A percentile compares a stretch with the other conserved stretches of the same genome.
phyloP scores from a whole-genome alignment of 2,888 invertebrate species.

The Drosophila austrosaltans region DNA sequence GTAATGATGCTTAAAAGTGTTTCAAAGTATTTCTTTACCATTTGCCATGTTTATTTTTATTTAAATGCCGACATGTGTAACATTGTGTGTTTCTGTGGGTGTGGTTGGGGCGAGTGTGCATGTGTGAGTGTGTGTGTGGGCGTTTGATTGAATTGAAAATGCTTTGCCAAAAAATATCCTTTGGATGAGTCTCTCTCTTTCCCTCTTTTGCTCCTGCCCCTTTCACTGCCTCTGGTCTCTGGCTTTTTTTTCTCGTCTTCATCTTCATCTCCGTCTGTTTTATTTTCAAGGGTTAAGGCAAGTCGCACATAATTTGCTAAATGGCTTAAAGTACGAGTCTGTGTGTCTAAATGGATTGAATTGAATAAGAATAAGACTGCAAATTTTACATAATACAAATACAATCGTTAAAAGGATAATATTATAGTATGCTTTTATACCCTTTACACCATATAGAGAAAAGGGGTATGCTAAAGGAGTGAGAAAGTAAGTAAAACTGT shows the following conservation, averaged over 20 bases:
- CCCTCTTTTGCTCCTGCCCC: background rate
- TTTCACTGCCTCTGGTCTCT: constrained; percentile 22
- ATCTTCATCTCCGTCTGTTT: constrained; percentile 26
- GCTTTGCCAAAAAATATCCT: constrained; percentile 67
- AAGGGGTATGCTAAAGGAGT: no score
- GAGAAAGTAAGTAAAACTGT: no score
- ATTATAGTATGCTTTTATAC: no score
- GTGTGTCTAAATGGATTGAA: constrained; percentile 14
- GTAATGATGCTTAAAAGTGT: constrained; percentile 80
- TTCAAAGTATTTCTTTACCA: constrained; percentile 72
- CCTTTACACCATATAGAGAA: no score
- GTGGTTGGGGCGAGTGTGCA: constrained; percentile 21
- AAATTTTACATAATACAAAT: no score
- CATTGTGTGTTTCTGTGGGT: constrained; percentile 10
- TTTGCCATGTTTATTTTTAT: constrained; percentile 78
- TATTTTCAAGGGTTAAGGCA: constrained; percentile 61
- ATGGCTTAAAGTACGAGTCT: constrained; percentile 60
- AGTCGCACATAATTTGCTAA: constrained; percentile 73
- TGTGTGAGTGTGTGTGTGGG: constrained; percentile 50
- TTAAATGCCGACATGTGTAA: constrained; percentile 71
- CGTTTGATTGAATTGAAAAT: constrained; percentile 78
- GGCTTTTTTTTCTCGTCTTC: constrained; percentile 15
- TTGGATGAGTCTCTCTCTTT: constrained; percentile 25
- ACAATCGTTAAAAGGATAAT: no score
- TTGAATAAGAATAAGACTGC: no score